Percentiles rank a stretch among this genome's conserved stretches.
These are phyloP conservation scores for Pseudomyrmex flavicornis DNA, from an alignment of 1,140 invertebrate genomes.

Conservation along the genomic window DNA sequence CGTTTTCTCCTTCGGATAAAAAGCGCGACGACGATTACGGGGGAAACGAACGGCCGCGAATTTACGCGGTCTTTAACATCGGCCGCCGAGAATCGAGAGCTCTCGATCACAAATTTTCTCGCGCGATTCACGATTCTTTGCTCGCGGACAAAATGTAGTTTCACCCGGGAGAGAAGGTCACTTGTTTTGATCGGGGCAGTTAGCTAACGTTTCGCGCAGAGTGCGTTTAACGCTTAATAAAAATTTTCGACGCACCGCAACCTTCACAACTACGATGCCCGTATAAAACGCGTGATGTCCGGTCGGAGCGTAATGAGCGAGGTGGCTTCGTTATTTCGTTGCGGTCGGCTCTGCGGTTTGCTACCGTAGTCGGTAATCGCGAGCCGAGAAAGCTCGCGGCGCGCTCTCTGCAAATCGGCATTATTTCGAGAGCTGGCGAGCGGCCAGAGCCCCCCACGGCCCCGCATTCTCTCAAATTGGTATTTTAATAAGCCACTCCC, in stretches of 20 bases:
- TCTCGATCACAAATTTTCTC: conserved; percentile 19
- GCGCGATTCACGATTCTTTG: neutral
- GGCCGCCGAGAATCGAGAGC: conserved; percentile 10
- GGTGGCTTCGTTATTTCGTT: conserved; percentile 48
- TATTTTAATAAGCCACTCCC: conserved; percentile 68
- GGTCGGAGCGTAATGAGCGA: conserved; percentile 26
- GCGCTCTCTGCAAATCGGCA: conserved; percentile 61
- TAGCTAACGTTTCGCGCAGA: neutral
- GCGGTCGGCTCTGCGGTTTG: conserved; percentile 57
- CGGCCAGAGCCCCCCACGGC: conserved; percentile 35
- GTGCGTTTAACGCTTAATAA: neutral
- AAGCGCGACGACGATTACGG: conserved; percentile 41
- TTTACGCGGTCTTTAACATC: conserved; percentile 31
- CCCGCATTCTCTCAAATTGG: conserved; percentile 61
- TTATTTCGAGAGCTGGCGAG: conserved; percentile 69
- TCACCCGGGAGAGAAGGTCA: too few species aligned
- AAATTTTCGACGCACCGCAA: neutral
- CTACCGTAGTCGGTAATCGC: conserved; percentile 37
- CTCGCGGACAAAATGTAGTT: neutral
- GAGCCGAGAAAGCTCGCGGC: neutral
- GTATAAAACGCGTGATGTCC: conserved; percentile 10
- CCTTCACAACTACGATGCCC: neutral
- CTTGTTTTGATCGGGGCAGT: too few species aligned
- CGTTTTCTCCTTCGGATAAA: conserved; percentile 51
- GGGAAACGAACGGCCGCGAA: conserved; percentile 26